Base-by-base conservation (phyloP, 2,888 invertebrate species). In the Pollenia griseotomentosa region DNA sequence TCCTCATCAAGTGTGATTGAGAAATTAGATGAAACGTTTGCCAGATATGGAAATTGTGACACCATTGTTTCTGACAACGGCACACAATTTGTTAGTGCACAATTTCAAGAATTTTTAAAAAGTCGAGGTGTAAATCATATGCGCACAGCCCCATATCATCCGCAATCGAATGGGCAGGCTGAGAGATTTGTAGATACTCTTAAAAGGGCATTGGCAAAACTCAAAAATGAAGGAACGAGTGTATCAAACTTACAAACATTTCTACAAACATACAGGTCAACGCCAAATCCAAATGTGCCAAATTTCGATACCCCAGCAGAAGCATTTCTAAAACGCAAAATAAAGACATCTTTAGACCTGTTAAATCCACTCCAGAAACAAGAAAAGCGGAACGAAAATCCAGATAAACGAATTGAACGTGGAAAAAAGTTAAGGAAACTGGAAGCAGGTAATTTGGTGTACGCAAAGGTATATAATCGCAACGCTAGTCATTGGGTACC, bases 171-270 rank as follows among this genome's bases (percentile, higher is more conserved):
- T 71, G 87, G 85, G 6, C 86, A 88, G 55, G 88, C 85, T 3
- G 88, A 89, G 57, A 82, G 83, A 16, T 88, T 88, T 66, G 86
- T 88, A 3, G 83, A 88, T 44, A 88, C 88, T 2, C 74, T 88
- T 14, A 88, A 89, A 75, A 57, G 83, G 16, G 57, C 83, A 7
- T 66, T 88, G 10, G 2, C 8, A 51, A 88, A 88, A 55, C 71
- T 85, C 46, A 80, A 87, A 23, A 55, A 48, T 55, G 87, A 88
- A 55, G 88, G 83, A 44, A 85, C 71, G 14, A 73, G 42, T n/a
- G 40, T 40, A 14, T 9, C 14, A 68, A 83, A 87, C 59, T 68
- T 88, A n/a, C 70, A 85, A 66, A 82, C 75, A 33, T 87, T 83
- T 82, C 57, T 82, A 14, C 74, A 86, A 84, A 70, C 48, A 2